Percentiles rank a stretch among this genome's conserved stretches.
Evolutionary conservation across 1,140 invertebrate genomes (phyloP).

Genomic region (Orchesella cincta): DNA sequence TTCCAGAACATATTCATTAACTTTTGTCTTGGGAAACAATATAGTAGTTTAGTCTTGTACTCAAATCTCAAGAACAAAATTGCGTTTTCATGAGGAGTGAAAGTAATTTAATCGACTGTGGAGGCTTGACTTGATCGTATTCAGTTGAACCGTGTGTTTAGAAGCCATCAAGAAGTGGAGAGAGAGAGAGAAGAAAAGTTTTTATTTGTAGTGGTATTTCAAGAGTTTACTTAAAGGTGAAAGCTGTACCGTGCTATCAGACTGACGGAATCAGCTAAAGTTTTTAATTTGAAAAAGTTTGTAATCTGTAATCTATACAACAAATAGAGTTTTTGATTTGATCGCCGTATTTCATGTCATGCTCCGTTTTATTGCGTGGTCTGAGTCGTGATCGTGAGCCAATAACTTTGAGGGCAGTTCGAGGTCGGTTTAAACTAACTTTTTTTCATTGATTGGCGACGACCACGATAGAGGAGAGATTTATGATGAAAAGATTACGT

Average conservation of each 20-base stretch:
- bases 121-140: background rate
- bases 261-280: background rate
- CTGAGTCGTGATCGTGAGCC: no score
- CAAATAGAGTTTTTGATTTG: background rate
- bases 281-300: background rate
- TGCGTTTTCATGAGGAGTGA: background rate
- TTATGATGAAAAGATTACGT: no score
- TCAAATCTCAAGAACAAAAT: background rate
- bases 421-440: no score
- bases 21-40: background rate
- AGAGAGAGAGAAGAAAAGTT: background rate
- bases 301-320: background rate
- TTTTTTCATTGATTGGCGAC: no score
- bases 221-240: no score
- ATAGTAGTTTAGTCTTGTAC: background rate
- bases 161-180: background rate
- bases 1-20: background rate
- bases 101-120: slow-evolving; percentile 8
- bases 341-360: slow-evolving; percentile 2
- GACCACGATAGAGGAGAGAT: no score
- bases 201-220: background rate
- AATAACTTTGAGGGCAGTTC: no score
- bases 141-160: no score
- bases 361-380: background rate
- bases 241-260: background rate